These are phyloP conservation scores for Thalassophryne amazonica DNA, from an alignment of 2,797 vertebrate genomes.

Conservation along the genomic window DNA sequence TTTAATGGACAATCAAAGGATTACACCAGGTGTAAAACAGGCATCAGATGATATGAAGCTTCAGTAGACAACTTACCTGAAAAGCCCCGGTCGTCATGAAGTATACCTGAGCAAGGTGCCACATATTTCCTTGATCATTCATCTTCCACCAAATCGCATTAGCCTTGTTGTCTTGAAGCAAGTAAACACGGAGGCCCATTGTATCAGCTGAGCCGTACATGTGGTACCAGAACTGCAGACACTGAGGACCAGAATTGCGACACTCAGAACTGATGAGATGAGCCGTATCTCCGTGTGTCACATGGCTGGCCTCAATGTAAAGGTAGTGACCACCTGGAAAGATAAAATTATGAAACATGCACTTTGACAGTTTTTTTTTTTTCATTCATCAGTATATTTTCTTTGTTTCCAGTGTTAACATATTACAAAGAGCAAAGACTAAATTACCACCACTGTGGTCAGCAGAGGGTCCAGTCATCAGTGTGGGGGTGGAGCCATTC, in stretches of 20 bases:
- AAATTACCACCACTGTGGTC: slow-evolving; percentile 73
- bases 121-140: slow-evolving; percentile 72
- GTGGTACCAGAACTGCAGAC: slow-evolving; percentile 82
- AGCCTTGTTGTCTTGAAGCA: slow-evolving; percentile 42
- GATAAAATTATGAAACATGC: not conserved
- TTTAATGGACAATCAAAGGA: too few species aligned
- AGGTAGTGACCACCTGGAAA: slow-evolving; percentile 64
- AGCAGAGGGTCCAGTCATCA: slow-evolving; percentile 66
- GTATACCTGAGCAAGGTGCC: slow-evolving; percentile 70
- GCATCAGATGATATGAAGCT: not conserved
- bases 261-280: slow-evolving; percentile 72
- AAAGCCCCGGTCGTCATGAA: slow-evolving; percentile 55
- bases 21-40: too few species aligned
- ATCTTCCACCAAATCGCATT: slow-evolving; percentile 52
- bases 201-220: slow-evolving; percentile 73
- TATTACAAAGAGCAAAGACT: not conserved
- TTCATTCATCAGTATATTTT: not conserved
- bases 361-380: not conserved
- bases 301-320: slow-evolving; percentile 69
- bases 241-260: slow-evolving; percentile 60
- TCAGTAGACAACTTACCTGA: slow-evolving; percentile 19
- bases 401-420: not conserved
- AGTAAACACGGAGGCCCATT: slow-evolving; percentile 74
- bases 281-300: slow-evolving; percentile 59
- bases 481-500: slow-evolving; percentile 64